Conservation (phyloP, 2,888 invertebrate species). For the Drosophila multiciliata region DNA sequence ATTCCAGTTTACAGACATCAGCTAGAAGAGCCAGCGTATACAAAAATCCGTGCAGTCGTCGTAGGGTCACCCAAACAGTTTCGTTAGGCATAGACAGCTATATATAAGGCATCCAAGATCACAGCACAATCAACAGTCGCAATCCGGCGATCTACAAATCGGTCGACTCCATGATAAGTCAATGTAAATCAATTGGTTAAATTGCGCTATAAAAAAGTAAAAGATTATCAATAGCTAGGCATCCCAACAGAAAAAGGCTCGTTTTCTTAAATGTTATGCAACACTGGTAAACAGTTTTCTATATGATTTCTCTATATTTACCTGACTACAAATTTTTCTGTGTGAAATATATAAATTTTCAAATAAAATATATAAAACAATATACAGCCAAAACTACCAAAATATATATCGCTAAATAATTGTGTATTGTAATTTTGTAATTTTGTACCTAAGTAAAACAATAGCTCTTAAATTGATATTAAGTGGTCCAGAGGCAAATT, state of each 20-base stretch:
- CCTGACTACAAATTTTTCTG: constrained; percentile 76
- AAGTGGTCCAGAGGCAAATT: constrained; percentile 19
- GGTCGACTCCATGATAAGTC: constrained; percentile 25
- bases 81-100: constrained; percentile 50
- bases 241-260: constrained; percentile 27
- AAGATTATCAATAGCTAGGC: constrained; percentile 27
- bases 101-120: constrained; percentile 20
- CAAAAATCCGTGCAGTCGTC: constrained; percentile 25
- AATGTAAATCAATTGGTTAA: constrained; percentile 40
- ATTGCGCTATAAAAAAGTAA: constrained; percentile 12
- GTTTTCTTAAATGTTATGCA: constrained; percentile 36
- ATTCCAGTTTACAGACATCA: constrained; percentile 28
- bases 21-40: constrained; percentile 19
- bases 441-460: constrained; percentile 35
- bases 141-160: constrained; percentile 15
- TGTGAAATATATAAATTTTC: constrained; percentile 72
- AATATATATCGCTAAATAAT: constrained; percentile 48
- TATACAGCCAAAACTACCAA: constrained; percentile 62
- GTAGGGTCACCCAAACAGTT: constrained; percentile 41
- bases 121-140: constrained; percentile 27
- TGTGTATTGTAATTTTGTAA: constrained; percentile 56
- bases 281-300: constrained; percentile 43
- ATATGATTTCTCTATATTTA: constrained; percentile 59
- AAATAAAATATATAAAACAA: constrained; percentile 61
- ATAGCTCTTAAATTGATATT: constrained; percentile 13